Evolutionary conservation across 2,888 invertebrate genomes (phyloP).

Genomic region (Drosophila diplacantha): DNA sequence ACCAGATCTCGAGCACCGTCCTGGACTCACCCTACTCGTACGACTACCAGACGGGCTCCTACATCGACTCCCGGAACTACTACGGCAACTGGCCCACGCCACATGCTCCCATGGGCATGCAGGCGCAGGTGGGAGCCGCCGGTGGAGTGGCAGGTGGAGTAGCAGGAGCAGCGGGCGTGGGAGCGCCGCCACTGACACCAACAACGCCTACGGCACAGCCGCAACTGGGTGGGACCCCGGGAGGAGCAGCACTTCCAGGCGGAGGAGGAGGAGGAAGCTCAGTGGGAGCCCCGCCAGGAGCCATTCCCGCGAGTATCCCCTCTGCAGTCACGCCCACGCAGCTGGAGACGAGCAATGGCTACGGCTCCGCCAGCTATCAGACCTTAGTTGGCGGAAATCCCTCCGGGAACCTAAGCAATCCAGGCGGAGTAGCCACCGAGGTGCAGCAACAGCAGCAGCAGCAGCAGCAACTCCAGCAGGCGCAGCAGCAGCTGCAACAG

Average conservation of each 20-base stretch:
- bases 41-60: conserved; percentile 80
- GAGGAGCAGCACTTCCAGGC: conserved; percentile 31
- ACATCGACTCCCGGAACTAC: conserved; percentile 82
- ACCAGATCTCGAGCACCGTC: conserved; percentile 91
- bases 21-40: conserved; percentile 84
- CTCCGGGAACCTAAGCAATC: conserved; percentile 8
- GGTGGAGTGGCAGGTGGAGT: conserved; percentile 18
- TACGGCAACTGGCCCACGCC: conserved; percentile 81
- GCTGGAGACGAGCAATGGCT: conserved; percentile 62
- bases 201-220: conserved; percentile 51
- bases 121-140: conserved; percentile 24
- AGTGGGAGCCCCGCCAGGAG: conserved; percentile 30
- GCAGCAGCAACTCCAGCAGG: conserved; percentile 11
- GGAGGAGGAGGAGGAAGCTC: conserved; percentile 30
- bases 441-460: conserved; percentile 22
- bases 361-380: conserved; percentile 66
- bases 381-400: conserved; percentile 37
- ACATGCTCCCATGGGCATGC: conserved; percentile 76
- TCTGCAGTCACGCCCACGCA: conserved; percentile 50
- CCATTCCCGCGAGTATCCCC: conserved; percentile 22
- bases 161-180: conserved; percentile 39
- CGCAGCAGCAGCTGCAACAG: conserved; percentile 34
- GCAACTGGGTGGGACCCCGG: conserved; percentile 24
- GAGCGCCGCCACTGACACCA: conserved; percentile 44
- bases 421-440: conserved; percentile 26